Percentiles rank a stretch among this genome's conserved stretches.
phyloP scores from a whole-genome alignment of 2,888 invertebrate species.

The Tholera decimalis region DNA sequence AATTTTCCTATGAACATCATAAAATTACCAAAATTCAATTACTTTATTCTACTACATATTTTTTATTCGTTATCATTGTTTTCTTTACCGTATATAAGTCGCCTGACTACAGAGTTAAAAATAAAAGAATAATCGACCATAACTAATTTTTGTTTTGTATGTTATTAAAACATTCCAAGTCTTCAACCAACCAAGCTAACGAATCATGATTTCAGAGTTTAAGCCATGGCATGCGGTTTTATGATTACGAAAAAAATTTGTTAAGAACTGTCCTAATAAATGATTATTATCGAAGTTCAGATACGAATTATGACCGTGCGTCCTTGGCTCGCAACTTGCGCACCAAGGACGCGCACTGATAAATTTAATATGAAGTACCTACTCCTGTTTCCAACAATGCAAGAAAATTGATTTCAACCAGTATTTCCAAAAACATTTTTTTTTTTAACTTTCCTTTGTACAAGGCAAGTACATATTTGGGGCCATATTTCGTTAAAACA shows the following conservation, averaged over 20 bases:
- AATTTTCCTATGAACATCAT: too few relatives aligned
- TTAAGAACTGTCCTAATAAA: too few relatives aligned
- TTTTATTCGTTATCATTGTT: slow-evolving; percentile 1
- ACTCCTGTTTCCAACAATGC: not conserved
- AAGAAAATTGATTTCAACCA: not conserved
- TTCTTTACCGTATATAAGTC: not conserved
- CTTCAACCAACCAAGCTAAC: not conserved
- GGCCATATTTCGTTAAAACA: too few relatives aligned
- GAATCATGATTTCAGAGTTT: slow-evolving; percentile 33
- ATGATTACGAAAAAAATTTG: not conserved
- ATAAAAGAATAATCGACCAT: not conserved
- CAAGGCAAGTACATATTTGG: too few relatives aligned
- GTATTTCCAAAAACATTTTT: not conserved
- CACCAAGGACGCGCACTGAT: too few relatives aligned
- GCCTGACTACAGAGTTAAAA: not conserved
- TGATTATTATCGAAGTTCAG: too few relatives aligned
- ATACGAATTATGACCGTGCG: too few relatives aligned
- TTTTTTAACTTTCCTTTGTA: too few relatives aligned
- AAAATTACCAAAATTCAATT: too few relatives aligned
- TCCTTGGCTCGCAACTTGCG: too few relatives aligned
- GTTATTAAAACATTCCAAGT: slow-evolving; percentile 9
- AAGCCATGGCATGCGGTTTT: slow-evolving; percentile 2
- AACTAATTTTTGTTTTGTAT: not conserved
- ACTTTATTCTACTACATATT: too few relatives aligned
- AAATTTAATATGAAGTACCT: not conserved